These are phyloP conservation scores for Phortica variegata DNA, from an alignment of 1,140 invertebrate genomes.

Conservation along the genomic window DNA sequence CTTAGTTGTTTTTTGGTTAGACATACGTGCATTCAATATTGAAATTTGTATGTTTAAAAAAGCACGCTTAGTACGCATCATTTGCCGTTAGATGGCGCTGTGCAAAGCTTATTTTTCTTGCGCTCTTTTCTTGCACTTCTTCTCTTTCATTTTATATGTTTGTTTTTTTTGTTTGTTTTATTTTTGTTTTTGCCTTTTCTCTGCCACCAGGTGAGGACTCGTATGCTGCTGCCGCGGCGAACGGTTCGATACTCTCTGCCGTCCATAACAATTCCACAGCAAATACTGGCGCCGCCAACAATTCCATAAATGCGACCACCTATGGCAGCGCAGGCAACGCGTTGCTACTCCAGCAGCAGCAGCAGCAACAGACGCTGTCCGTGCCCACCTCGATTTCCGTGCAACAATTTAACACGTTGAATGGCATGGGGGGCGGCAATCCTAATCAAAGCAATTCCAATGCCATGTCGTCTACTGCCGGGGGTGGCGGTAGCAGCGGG, in stretches of 20 bases:
- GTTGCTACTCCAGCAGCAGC: slow-evolving; percentile 27
- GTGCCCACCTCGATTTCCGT: slow-evolving; percentile 53
- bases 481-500: slow-evolving; percentile 5
- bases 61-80: too few relatives aligned
- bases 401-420: slow-evolving; percentile 51
- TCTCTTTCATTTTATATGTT: not conserved
- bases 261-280: slow-evolving; percentile 56
- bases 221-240: slow-evolving; percentile 36
- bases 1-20: too few relatives aligned
- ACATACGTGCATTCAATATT: too few relatives aligned
- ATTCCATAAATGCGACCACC: slow-evolving; percentile 49
- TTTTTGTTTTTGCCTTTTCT: slow-evolving; percentile 2
- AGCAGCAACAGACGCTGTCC: slow-evolving; percentile 16
- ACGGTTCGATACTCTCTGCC: slow-evolving; percentile 48
- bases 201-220: slow-evolving; percentile 44
- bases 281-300: slow-evolving; percentile 30
- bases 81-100: too few relatives aligned
- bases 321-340: slow-evolving; percentile 38
- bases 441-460: slow-evolving; percentile 40
- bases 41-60: too few relatives aligned
- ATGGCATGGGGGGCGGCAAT: slow-evolving; percentile 16
- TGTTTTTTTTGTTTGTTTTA: not conserved
- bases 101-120: too few relatives aligned
- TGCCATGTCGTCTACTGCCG: slow-evolving; percentile 29
- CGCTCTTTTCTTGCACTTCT: not conserved